These are phyloP conservation scores for Arnoldichthys spilopterus DNA, from an alignment of 2,797 vertebrate species.

Conservation along the genomic window DNA sequence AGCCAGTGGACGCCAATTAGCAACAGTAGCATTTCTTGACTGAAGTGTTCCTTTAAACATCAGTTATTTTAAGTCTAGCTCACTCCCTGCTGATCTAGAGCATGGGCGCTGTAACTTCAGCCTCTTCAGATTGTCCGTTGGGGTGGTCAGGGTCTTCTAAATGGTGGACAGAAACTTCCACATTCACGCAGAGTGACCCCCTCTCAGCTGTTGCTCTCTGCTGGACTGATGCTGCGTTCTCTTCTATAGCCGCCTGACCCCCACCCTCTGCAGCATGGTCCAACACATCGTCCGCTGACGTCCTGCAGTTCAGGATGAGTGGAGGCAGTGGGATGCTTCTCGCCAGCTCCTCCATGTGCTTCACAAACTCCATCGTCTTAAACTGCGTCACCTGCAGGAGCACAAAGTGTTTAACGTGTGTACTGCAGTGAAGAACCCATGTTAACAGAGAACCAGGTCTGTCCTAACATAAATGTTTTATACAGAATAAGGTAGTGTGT, in stretches of 20 bases:
- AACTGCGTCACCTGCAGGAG: constrained; percentile 79
- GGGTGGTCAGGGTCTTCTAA: neutral
- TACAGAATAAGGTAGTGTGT: too few species aligned
- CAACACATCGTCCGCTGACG: constrained; percentile 79
- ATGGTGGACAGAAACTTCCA: neutral
- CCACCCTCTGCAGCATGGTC: constrained; percentile 42
- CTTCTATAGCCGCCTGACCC: neutral
- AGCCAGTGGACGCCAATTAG: neutral
- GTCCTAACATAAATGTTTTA: too few species aligned
- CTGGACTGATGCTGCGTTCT: neutral
- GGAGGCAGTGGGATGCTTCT: constrained; percentile 91
- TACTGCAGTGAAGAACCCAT: too few species aligned
- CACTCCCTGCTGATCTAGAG: neutral
- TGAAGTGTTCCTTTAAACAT: neutral
- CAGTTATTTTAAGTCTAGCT: neutral
- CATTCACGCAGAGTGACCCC: neutral
- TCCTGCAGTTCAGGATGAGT: constrained; percentile 88
- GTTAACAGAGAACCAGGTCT: too few species aligned
- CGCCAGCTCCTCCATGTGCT: constrained; percentile 93
- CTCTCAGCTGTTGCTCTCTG: neutral
- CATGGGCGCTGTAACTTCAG: neutral
- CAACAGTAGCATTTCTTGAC: neutral
- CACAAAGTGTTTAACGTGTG: neutral
- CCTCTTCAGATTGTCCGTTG: neutral
- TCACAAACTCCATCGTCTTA: constrained; percentile 94